A percentile compares a stretch with the other conserved stretches of the same genome.
Conservation (phyloP, 1,140 invertebrate species). For the Drosophila seguyi region DNA sequence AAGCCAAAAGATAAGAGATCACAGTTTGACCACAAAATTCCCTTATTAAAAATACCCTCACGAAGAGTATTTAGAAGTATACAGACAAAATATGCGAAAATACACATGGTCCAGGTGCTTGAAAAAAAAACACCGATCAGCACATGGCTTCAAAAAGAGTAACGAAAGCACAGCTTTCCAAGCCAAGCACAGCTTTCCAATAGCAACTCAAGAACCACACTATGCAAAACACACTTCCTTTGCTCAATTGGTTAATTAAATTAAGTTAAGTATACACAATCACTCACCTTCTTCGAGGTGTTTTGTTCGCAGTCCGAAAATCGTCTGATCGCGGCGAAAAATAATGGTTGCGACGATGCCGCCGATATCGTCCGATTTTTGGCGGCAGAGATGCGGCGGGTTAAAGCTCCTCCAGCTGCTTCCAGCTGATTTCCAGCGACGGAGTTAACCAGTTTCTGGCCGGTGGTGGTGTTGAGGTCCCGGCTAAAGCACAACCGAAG, state of each 20-base stretch:
- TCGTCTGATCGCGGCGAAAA: slow-evolving; percentile 50
- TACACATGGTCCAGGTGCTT: slow-evolving; percentile 16
- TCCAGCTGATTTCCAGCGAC: slow-evolving; percentile 14
- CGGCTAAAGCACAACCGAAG: slow-evolving; percentile 27
- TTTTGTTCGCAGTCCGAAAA: slow-evolving; percentile 21
- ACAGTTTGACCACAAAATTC: no score
- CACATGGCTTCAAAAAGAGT: slow-evolving; percentile 3
- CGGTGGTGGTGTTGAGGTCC: slow-evolving; percentile 34
- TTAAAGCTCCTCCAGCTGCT: slow-evolving; percentile 18
- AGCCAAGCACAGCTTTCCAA: background rate
- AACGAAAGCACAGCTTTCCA: background rate
- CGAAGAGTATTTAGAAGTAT: background rate
- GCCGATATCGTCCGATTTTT: slow-evolving; percentile 14
- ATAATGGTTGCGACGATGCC: background rate
- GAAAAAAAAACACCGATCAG: background rate
- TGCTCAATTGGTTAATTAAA: background rate
- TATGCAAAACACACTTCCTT: background rate
- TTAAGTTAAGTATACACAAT: background rate
- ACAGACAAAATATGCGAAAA: background rate
- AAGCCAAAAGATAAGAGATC: slow-evolving; percentile 1
- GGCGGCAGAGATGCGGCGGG: slow-evolving; percentile 5
- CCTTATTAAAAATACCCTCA: background rate
- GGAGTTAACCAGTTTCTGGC: slow-evolving; percentile 21
- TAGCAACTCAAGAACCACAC: background rate
- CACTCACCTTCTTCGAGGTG: slow-evolving; percentile 34